Conservation (phyloP, 2,888 invertebrate species). For the Apodemia duryi region DNA sequence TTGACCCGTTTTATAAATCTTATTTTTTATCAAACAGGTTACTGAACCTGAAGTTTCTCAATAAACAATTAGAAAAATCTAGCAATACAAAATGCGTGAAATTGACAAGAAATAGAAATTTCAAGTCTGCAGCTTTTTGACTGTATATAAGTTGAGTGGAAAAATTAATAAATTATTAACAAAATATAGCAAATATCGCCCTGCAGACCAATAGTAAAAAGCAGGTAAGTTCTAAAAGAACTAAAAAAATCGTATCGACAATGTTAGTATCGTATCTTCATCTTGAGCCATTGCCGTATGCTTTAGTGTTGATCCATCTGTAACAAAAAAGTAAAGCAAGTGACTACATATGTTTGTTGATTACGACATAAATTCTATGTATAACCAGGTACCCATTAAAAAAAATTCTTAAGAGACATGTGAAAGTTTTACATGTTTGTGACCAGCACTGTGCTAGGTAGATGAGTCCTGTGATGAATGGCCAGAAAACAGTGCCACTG, state of each 20-base stretch:
- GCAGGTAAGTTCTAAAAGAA: slow-evolving; percentile 31
- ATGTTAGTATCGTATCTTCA: slow-evolving; percentile 43
- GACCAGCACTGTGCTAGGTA: too few relatives aligned
- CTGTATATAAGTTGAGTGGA: slow-evolving; percentile 50
- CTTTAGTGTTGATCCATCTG: slow-evolving; percentile 76
- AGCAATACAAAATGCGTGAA: slow-evolving; percentile 1
- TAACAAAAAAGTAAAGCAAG: slow-evolving; percentile 30
- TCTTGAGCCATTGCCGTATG: slow-evolving; percentile 38
- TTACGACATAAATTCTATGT: too few relatives aligned
- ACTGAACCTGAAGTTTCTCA: slow-evolving; percentile 2
- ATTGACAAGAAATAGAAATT: slow-evolving; percentile 7
- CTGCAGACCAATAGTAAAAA: slow-evolving; percentile 11
- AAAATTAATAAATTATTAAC: slow-evolving; percentile 67
- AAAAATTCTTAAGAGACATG: too few relatives aligned
- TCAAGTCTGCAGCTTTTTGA: neutral
- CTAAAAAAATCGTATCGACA: slow-evolving; percentile 40
- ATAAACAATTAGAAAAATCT: slow-evolving; percentile 1
- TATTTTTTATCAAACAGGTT: neutral
- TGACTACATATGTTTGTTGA: neutral
- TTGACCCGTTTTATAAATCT: neutral
- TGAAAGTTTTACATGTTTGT: too few relatives aligned
- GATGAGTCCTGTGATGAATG: too few relatives aligned
- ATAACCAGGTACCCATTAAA: too few relatives aligned
- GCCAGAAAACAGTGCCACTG: too few relatives aligned
- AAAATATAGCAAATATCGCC: slow-evolving; percentile 48